phyloP scores from a whole-genome alignment of 2,888 invertebrate genomes.

The Abrostola tripartita region DNA sequence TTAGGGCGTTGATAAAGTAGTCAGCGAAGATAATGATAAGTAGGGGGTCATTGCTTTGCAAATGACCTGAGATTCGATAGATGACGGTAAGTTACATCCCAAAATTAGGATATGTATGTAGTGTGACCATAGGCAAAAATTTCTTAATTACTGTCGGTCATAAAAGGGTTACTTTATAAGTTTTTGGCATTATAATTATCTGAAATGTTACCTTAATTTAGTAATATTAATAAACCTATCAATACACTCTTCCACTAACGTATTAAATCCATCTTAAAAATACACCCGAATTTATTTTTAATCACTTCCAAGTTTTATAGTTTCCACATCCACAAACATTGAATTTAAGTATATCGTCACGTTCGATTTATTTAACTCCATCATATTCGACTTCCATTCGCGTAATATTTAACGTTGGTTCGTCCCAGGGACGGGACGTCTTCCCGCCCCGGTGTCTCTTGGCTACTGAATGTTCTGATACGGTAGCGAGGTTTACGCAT shows the following conservation, averaged over 20 bases:
- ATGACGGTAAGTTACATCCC: constrained; percentile 11
- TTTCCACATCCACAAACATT: constrained; percentile 44
- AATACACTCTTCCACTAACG: constrained; percentile 10
- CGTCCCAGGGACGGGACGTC: constrained; percentile 63
- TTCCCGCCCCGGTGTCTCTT: constrained; percentile 64
- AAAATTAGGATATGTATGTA: too few relatives aligned
- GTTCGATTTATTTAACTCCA: constrained; percentile 33
- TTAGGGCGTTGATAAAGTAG: constrained; percentile 52
- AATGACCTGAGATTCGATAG: constrained; percentile 30
- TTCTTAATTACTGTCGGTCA: too few relatives aligned
- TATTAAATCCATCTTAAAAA: background rate
- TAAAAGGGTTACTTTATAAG: background rate
- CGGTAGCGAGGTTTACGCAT: constrained; percentile 79
- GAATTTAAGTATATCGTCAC: constrained; percentile 28
- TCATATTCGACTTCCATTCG: constrained; percentile 56
- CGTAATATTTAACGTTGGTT: constrained; percentile 46
- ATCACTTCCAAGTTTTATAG: constrained; percentile 41
- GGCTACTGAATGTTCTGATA: constrained; percentile 77
- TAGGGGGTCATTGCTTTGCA: constrained; percentile 50
- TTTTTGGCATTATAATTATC: background rate
- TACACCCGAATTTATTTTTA: constrained; percentile 11
- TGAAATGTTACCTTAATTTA: constrained; percentile 15
- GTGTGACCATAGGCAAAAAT: too few relatives aligned
- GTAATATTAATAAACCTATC: constrained; percentile 14
- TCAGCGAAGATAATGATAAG: constrained; percentile 51